Evolutionary conservation across 1,140 invertebrate species (phyloP).

Genomic region (Zaprionus capensis): DNA sequence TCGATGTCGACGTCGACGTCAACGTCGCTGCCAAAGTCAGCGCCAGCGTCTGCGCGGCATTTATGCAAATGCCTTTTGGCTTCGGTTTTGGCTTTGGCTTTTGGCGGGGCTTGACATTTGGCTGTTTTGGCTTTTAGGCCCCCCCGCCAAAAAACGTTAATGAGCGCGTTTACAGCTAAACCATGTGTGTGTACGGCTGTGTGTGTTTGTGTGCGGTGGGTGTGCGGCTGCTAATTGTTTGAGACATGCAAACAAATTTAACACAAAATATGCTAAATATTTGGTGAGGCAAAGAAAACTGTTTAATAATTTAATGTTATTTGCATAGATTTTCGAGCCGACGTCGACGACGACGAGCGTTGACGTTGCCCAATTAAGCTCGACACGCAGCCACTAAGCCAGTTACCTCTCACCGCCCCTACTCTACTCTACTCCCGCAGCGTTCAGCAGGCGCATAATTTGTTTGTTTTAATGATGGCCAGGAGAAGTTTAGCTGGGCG

Average conservation of each 20-base stretch:
- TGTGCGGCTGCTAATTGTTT: conserved; percentile 72
- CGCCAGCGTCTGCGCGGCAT: conserved; percentile 11
- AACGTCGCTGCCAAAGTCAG: conserved; percentile 17
- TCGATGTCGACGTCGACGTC: conserved; percentile 17
- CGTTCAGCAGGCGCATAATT: conserved; percentile 24
- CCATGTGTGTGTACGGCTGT: conserved; percentile 15
- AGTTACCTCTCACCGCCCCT: background rate
- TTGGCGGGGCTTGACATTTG: conserved; percentile 71
- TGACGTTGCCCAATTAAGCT: conserved; percentile 70
- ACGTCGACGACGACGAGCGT: conserved; percentile 30
- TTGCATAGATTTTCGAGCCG: conserved; percentile 72
- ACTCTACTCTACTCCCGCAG: background rate
- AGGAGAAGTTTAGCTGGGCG: conserved; percentile 33
- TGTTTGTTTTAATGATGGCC: conserved; percentile 53
- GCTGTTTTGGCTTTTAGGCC: conserved; percentile 50
- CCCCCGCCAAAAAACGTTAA: conserved; percentile 53
- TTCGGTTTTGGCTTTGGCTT: conserved; percentile 49
- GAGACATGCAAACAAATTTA: conserved; percentile 79
- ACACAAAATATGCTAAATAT: conserved; percentile 78
- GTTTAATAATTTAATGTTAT: conserved; percentile 80
- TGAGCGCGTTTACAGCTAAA: conserved; percentile 59
- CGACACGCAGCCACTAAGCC: conserved; percentile 62
- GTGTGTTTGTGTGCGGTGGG: conserved; percentile 27
- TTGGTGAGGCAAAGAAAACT: conserved; percentile 55
- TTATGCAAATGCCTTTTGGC: conserved; percentile 59